Base-by-base conservation (phyloP, 2,113 vertebrate species). In the Hypocryptadius cinnamomeus region DNA sequence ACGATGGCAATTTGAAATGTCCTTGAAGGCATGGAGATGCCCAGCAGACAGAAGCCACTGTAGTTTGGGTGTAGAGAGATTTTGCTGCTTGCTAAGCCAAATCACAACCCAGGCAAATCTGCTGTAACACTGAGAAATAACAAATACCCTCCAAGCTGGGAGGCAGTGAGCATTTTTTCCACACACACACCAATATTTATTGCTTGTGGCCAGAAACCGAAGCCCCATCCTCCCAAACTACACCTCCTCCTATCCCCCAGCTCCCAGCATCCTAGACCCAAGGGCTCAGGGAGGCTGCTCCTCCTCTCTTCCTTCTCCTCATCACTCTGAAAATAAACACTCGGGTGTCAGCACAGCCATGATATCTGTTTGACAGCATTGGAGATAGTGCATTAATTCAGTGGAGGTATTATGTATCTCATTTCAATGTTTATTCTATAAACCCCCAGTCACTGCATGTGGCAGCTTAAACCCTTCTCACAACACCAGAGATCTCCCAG, bases 321-420 rank as follows among this genome's bases (percentile, higher is more conserved):
- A 7, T 65, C 68, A 5, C 54, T 24, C 72, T 61, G 81, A 35
- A 54, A 68, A 51, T 4, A 42, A 45, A 56, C 35, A 17, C 18
- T 20, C 0, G 1, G 3, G 69, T 23, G 50, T 27, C 85, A 74
- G 45, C 3, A 2, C 65, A 80, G 20, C 69, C 74, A 30, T 6
- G 0, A n/a, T 2, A 2, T 4, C 76, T 48, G 10, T 39, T 11
- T 57, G 70, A 78, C 60, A 51, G 59, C 12, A 4, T 8, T 9
- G 15, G 1, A 74, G 65, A 57, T 1, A 35, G 56, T 1, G 9
- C 3, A 6, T 64, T 59, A 54, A 50, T 77, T 45, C 80, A 30
- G 63, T 2, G 7, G 11, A 63, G n/a, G 50, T 23, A 57, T 11
- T 28, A 5, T 27, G 10, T 15, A 37, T 69, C 85, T 64, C 18